A percentile compares a stretch with the other conserved stretches of the same genome.
Conservation (phyloP, 1,140 invertebrate species). For the Vanessa tameamea region DNA sequence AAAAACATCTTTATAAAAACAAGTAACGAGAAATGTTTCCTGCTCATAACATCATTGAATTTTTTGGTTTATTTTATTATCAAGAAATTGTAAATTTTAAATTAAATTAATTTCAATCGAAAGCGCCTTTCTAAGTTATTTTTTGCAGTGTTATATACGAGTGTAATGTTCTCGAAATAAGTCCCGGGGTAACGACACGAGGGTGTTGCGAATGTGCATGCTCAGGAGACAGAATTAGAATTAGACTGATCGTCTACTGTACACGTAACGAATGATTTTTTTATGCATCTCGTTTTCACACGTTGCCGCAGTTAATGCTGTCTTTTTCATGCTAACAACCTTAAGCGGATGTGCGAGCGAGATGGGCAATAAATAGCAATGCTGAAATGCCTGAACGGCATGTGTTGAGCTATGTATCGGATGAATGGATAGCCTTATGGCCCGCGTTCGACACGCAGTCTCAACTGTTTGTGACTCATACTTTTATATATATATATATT, state of each 20-base stretch:
- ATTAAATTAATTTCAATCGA: not conserved
- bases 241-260: conserved; percentile 22
- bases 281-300: conserved; percentile 5
- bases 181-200: conserved; percentile 41
- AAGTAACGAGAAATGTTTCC: too few species aligned
- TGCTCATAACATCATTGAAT: too few species aligned
- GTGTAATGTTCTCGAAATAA: conserved; percentile 32
- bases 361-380: not conserved
- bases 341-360: not conserved
- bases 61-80: too few species aligned
- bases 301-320: not conserved
- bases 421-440: conserved; percentile 10
- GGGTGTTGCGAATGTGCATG: conserved; percentile 36
- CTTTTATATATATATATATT: not conserved
- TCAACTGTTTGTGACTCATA: conserved; percentile 3
- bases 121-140: not conserved
- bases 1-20: too few species aligned
- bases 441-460: conserved; percentile 11
- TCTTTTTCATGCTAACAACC: not conserved
- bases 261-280: conserved; percentile 6
- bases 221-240: conserved; percentile 41
- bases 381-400: not conserved
- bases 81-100: not conserved
- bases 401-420: not conserved
- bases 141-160: conserved; percentile 23